These are phyloP conservation scores for Chlamydotis undulata DNA, from an alignment of 2,113 vertebrate genomes.

Conservation along the genomic window DNA sequence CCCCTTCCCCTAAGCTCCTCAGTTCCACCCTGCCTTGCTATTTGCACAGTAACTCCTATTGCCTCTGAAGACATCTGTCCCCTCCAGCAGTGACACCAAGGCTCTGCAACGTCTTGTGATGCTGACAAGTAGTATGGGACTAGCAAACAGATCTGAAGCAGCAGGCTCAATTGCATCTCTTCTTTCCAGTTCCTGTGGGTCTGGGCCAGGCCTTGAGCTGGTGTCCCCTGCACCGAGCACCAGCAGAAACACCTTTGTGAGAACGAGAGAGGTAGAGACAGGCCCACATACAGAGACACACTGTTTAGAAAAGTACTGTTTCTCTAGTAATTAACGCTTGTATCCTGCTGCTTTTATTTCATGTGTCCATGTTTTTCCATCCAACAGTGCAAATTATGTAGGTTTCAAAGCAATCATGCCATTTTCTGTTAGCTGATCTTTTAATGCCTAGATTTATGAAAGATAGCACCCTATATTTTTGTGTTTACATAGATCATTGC, in stretches of 20 bases:
- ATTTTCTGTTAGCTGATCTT: conserved; percentile 31
- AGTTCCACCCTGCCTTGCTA: background rate
- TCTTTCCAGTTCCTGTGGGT: background rate
- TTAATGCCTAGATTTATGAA: background rate
- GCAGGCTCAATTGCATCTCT: fast-evolving
- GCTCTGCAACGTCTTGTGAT: background rate
- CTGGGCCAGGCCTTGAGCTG: background rate
- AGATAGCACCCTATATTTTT: conserved; percentile 36
- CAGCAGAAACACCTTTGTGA: background rate
- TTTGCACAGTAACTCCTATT: background rate
- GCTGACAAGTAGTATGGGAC: background rate
- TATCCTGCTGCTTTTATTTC: background rate
- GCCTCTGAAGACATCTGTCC: background rate
- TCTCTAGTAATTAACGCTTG: background rate
- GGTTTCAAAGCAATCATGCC: background rate
- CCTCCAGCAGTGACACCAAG: background rate
- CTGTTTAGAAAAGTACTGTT: background rate
- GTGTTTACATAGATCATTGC: conserved; percentile 36
- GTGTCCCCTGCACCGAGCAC: background rate
- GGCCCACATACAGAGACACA: fast-evolving
- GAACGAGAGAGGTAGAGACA: background rate
- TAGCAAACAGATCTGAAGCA: background rate
- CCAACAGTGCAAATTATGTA: background rate
- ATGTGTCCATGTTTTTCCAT: background rate
- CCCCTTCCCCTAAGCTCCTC: background rate